Percentiles rank a stretch among this genome's conserved stretches.
Conservation (phyloP, 92 coral and sea anemone genomes). For the Zoanthus sansibaricus region DNA sequence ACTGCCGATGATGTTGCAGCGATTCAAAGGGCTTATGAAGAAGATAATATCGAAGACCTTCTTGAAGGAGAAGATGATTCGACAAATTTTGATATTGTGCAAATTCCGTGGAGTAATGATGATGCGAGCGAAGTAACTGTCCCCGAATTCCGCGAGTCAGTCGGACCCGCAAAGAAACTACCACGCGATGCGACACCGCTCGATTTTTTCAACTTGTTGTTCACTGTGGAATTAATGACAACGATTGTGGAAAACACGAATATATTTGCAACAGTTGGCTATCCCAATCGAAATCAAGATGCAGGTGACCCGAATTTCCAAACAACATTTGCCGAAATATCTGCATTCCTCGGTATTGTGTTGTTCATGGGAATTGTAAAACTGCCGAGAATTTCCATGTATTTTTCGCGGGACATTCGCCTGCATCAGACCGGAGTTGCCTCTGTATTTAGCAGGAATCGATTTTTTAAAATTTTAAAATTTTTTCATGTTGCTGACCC, state of each 20-base stretch:
- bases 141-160: background rate
- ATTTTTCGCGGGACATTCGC: slow-evolving; percentile 3
- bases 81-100: background rate
- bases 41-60: slow-evolving; percentile 1
- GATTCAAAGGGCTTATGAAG: too few species aligned
- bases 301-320: slow-evolving; percentile 7
- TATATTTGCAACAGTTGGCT: slow-evolving; percentile 2
- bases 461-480: background rate
- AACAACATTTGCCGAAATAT: slow-evolving; percentile 3
- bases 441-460: slow-evolving; percentile 15
- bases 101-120: slow-evolving; percentile 15
- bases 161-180: slow-evolving; percentile 18
- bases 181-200: background rate
- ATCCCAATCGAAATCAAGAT: slow-evolving; percentile 25
- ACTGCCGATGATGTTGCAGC: too few species aligned
- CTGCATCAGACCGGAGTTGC: slow-evolving; percentile 17
- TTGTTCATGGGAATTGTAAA: background rate
- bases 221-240: slow-evolving; percentile 8
- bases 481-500: slow-evolving; percentile 28
- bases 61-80: slow-evolving; percentile 17
- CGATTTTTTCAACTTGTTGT: too few species aligned
- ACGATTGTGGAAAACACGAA: slow-evolving; percentile 32
- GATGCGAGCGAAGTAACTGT: background rate
- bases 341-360: background rate
- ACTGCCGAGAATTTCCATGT: background rate